These are phyloP conservation scores for Triplophysa tibetana DNA, from an alignment of 2,113 vertebrate genomes.

Conservation along the genomic window DNA sequence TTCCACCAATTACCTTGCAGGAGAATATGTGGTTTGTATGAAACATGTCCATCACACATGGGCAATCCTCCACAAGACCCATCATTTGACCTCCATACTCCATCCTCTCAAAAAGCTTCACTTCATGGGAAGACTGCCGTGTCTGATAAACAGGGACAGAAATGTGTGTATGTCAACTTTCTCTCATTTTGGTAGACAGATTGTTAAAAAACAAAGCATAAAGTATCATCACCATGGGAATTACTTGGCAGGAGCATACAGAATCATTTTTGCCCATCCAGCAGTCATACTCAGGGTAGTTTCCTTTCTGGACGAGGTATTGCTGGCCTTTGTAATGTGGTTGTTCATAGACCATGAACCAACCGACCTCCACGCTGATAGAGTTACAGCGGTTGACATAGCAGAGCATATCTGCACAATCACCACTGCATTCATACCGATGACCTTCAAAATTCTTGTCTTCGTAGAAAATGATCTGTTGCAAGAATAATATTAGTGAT, in stretches of 20 bases:
- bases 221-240: constrained; percentile 56
- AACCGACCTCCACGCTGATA: constrained; percentile 72
- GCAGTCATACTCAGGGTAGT: constrained; percentile 61
- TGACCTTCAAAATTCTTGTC: constrained; percentile 63
- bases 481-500: neutral
- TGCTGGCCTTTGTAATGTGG: constrained; percentile 63
- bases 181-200: neutral
- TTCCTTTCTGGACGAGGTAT: constrained; percentile 62
- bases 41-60: constrained; percentile 63
- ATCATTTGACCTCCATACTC: constrained; percentile 70
- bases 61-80: constrained; percentile 67
- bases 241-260: constrained; percentile 62
- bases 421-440: constrained; percentile 63
- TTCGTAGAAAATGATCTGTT: constrained; percentile 72
- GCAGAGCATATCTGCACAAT: constrained; percentile 67
- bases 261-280: constrained; percentile 65
- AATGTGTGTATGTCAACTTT: neutral
- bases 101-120: constrained; percentile 64
- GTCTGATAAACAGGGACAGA: constrained; percentile 44
- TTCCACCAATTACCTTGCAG: constrained; percentile 66
- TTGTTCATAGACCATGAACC: constrained; percentile 74
- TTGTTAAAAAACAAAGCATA: neutral
- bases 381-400: constrained; percentile 63
- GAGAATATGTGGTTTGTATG: constrained; percentile 65
- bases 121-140: constrained; percentile 45